A percentile compares a stretch with the other conserved stretches of the same genome.
Evolutionary conservation across 1,140 invertebrate genomes (phyloP).

Genomic region (Microplitis mediator): DNA sequence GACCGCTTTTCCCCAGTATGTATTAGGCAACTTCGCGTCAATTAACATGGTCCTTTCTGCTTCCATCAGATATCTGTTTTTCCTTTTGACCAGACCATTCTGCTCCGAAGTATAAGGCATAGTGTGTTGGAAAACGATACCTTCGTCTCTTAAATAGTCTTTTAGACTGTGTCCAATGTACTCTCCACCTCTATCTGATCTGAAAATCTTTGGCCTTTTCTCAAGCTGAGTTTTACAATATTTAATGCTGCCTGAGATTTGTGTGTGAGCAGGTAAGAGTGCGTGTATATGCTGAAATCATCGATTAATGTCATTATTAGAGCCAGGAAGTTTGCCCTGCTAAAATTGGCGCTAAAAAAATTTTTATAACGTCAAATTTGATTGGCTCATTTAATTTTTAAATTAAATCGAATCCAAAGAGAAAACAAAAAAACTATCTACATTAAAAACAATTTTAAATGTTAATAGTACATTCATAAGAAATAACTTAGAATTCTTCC

Average conservation of each 20-base stretch:
- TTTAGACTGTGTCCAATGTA: not conserved
- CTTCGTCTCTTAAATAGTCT: not conserved
- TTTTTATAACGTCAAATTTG: too few species aligned
- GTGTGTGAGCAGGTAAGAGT: not conserved
- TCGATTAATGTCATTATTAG: not conserved
- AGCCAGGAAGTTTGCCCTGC: too few species aligned
- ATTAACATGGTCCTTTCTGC: not conserved
- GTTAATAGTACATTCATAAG: too few species aligned
- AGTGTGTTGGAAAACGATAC: not conserved
- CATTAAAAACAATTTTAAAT: too few species aligned
- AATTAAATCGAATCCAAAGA: too few species aligned
- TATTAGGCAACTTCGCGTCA: not conserved
- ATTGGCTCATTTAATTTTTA: too few species aligned
- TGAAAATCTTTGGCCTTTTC: not conserved
- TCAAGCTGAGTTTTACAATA: not conserved
- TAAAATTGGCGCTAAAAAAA: too few species aligned
- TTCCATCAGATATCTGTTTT: not conserved
- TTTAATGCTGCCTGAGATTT: not conserved
- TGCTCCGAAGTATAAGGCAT: not conserved
- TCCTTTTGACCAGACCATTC: not conserved
- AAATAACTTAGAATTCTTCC: too few species aligned
- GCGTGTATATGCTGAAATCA: not conserved
- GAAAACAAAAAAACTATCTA: too few species aligned
- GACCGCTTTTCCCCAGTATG: not conserved
- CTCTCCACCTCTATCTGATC: not conserved